Conservation (phyloP, 35 echinoderm and acorn worm species). For the Apostichopus californicus region DNA sequence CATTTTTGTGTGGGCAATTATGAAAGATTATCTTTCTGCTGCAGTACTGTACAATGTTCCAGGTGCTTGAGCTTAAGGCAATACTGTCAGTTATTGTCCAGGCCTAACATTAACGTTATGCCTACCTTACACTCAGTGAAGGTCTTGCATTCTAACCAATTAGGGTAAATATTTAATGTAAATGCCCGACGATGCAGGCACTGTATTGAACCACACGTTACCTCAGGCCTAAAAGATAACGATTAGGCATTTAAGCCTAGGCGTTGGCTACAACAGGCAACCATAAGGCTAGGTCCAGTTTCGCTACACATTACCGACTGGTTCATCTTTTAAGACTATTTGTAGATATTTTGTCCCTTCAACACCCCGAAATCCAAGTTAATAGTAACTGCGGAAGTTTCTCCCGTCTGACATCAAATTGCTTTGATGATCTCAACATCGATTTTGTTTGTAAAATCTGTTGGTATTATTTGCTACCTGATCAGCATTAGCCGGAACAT, state of each 20-base stretch:
- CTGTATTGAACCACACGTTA: not conserved
- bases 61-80: no score
- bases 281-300: not conserved
- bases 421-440: not conserved
- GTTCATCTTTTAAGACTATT: constrained; percentile 87
- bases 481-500: no score
- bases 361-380: constrained; percentile 85
- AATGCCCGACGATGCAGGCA: no score
- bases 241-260: not conserved
- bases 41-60: no score
- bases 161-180: no score
- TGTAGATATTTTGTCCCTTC: constrained; percentile 90
- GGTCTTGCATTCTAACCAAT: no score
- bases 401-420: constrained; percentile 54
- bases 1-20: no score
- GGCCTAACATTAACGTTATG: no score
- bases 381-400: constrained; percentile 86
- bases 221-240: not conserved
- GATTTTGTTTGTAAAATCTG: not conserved
- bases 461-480: no score
- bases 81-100: no score
- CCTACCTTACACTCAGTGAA: no score
- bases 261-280: not conserved
- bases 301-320: constrained; percentile 62
- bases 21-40: no score